These are phyloP conservation scores for Gallinago paraguaiae DNA, from an alignment of 2,113 vertebrate genomes.

Conservation along the genomic window DNA sequence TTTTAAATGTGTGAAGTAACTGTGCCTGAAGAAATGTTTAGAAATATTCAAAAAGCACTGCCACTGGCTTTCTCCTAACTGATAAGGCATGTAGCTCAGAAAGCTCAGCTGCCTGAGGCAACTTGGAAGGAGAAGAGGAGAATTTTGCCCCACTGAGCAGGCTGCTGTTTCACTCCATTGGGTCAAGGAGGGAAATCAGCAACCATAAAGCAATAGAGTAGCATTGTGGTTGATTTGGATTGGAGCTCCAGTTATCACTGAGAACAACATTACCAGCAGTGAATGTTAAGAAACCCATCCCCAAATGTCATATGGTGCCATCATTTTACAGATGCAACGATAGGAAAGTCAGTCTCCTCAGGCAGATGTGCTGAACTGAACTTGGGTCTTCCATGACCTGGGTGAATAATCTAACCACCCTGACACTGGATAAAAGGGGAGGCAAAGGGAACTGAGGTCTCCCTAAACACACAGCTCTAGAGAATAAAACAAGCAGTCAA, in stretches of 20 bases:
- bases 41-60: slow-evolving; percentile 5
- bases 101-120: not conserved
- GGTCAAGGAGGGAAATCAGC: not conserved
- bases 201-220: not conserved
- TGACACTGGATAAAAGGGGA: not conserved
- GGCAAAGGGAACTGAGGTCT: not conserved
- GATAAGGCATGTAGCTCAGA: not conserved
- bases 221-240: not conserved
- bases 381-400: not conserved
- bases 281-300: not conserved
- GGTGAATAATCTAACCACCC: not conserved
- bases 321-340: not conserved
- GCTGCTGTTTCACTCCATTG: not conserved
- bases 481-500: not conserved
- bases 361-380: not conserved
- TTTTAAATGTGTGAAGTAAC: slow-evolving; percentile 54
- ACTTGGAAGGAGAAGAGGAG: not conserved
- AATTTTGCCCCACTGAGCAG: not conserved
- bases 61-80: slow-evolving; percentile 4
- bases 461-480: not conserved
- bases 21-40: slow-evolving; percentile 45
- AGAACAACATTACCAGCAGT: not conserved
- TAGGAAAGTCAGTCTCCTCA: not conserved
- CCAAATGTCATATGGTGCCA: not conserved
- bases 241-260: not conserved